Conservation (phyloP, 23 tunicate species). For the Botrylloides violaceus region DNA sequence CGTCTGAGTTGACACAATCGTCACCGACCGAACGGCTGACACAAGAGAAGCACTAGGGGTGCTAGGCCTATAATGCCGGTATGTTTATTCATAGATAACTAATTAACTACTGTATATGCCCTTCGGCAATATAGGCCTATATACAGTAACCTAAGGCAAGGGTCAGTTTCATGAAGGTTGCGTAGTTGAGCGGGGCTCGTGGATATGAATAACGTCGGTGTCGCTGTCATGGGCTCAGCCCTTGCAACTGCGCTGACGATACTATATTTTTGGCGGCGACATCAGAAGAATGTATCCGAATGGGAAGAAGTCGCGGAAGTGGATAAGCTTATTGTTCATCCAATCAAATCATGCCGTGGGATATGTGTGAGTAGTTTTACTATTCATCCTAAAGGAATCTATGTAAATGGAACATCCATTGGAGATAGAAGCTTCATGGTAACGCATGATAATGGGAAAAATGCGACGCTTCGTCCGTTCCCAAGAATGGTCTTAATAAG, state of each 20-base stretch:
- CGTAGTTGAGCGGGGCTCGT: no score
- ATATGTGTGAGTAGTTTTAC: background rate
- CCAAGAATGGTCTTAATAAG: constrained; percentile 31
- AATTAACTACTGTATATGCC: no score
- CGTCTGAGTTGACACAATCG: no score
- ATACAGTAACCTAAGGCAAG: no score
- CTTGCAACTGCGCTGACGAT: background rate
- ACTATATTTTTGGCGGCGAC: background rate
- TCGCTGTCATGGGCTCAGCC: background rate
- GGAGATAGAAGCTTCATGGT: constrained; percentile 31
- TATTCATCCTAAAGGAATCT: background rate
- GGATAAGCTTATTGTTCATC: constrained; percentile 22
- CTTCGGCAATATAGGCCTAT: no score
- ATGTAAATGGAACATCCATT: background rate
- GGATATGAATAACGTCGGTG: background rate
- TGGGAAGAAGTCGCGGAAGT: constrained; percentile 45
- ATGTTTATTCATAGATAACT: no score
- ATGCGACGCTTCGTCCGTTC: constrained; percentile 27
- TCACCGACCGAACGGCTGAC: no score
- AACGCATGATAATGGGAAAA: constrained; percentile 23
- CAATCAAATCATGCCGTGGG: constrained; percentile 37
- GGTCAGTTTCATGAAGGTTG: no score
- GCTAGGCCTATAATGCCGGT: no score
- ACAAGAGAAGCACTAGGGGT: no score
- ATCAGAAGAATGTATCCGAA: background rate